Base-by-base conservation (phyloP, 2,888 invertebrate species). In the Eumerus sabulonum region DNA sequence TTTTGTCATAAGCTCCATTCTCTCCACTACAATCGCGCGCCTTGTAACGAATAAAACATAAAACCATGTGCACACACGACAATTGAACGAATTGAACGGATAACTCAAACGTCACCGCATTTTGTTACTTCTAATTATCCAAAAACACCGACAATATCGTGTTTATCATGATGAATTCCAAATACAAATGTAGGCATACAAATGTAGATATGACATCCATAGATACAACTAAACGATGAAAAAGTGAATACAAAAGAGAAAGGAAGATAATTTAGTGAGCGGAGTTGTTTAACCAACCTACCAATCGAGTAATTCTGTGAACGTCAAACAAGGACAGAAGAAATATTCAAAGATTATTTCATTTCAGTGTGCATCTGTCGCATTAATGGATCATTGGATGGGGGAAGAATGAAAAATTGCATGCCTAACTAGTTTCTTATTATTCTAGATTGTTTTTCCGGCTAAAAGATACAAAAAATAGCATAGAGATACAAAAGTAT, bases 41-140 rank as follows among this genome's bases (percentile, higher is more conserved):
- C n/a, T n/a, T n/a, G n/a, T n/a, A n/a, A n/a, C n/a, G n/a, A n/a
- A n/a, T n/a, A n/a, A n/a, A n/a, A n/a, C n/a, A n/a, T n/a, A 27
- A 27, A 27, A 7, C 27, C 27, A 27, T 27, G n/a, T n/a, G 27
- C 27, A 27, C 27, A 27, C 27, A 27, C 27, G 27, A 27, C 70
- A 44, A 62, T 63, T 50, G 54, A 62, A 42, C n/a, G 64, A 53
- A 62, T 63, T 50, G 54, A 62, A 42, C n/a, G 64, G 53, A 42
- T 42, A 60, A 60, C 60, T 73, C 59, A 66, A 76, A 72, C 66
- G 66, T 40, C 72, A 67, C 73, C 54, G 71, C 71, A 54, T 71
- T 66, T 76, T 76, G 76, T 76, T 71, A 76, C 71, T 71, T 71
- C 60, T 71, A 76, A 76, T 76, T 76, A 76, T 71, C 60, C 35